Evolutionary conservation across 2,113 vertebrate species (phyloP).

Genomic region (Melospiza melodia): DNA sequence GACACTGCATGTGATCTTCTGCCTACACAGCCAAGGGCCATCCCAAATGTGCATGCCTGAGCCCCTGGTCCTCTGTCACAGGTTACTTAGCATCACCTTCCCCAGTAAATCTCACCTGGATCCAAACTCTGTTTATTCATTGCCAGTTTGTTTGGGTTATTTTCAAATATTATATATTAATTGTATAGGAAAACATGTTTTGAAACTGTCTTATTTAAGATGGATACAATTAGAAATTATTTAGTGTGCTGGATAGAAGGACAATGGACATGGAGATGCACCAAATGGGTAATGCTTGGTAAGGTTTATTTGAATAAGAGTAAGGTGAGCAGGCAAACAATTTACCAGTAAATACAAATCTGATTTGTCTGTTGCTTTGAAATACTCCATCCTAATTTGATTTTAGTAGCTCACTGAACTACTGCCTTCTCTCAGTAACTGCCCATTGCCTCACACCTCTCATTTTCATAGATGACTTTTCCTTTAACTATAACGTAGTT

Average conservation of each 20-base stretch:
- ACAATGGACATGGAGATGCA: background rate
- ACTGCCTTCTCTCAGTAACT: conserved; percentile 25
- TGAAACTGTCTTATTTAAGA: background rate
- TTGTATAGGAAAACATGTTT: background rate
- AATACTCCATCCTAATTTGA: background rate
- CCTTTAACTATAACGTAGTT: conserved; percentile 90
- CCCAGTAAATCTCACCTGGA: background rate
- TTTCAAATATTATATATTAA: background rate
- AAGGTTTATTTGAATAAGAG: conserved; percentile 21
- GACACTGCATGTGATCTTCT: background rate
- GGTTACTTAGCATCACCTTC: background rate
- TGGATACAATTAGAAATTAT: background rate
- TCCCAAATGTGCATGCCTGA: background rate
- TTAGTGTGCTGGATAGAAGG: background rate
- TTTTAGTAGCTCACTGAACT: background rate
- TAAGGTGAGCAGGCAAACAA: background rate
- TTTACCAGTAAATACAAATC: background rate
- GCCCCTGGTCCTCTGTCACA: background rate
- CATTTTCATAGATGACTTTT: conserved; percentile 82
- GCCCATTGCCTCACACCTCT: conserved; percentile 64
- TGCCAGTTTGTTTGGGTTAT: background rate
- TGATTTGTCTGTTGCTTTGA: background rate
- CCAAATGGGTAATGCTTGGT: background rate
- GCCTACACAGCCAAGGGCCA: background rate
- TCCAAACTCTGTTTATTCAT: background rate